phyloP scores from a whole-genome alignment of 2,113 vertebrate species.

The Halichoeres trimaculatus region DNA sequence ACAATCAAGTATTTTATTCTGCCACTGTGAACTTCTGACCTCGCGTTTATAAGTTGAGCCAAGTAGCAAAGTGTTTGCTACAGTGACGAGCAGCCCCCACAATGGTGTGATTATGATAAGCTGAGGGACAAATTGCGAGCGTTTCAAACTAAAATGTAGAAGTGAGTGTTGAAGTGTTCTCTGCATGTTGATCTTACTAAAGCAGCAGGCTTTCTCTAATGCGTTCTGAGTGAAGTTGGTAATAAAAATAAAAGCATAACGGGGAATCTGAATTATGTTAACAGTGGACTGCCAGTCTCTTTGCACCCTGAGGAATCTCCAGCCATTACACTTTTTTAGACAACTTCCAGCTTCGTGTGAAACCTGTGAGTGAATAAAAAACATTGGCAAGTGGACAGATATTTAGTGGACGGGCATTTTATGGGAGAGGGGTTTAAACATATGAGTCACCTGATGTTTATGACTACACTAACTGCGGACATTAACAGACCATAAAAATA shows the following conservation, averaged over 20 bases:
- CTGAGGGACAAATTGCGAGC: background rate
- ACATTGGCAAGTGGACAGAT: too few relatives aligned
- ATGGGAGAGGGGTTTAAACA: too few relatives aligned
- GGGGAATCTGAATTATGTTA: conserved; percentile 23
- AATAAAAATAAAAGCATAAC: conserved; percentile 50
- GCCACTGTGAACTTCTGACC: conserved; percentile 39
- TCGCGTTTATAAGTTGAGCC: conserved; percentile 13
- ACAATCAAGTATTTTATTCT: conserved; percentile 26
- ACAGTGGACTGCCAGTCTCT: conserved; percentile 13
- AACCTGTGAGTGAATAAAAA: too few relatives aligned
- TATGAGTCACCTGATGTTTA: too few relatives aligned
- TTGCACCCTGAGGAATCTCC: background rate
- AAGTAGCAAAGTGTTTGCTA: conserved; percentile 42
- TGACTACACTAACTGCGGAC: too few relatives aligned
- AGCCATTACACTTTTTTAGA: too few relatives aligned
- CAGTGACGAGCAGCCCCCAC: conserved; percentile 17
- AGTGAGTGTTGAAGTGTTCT: conserved; percentile 19
- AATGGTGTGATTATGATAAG: conserved; percentile 34
- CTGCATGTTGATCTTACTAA: conserved; percentile 22
- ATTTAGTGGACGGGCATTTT: too few relatives aligned
- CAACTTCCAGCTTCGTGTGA: too few relatives aligned
- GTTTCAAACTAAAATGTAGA: conserved; percentile 37
- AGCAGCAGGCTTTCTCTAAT: conserved; percentile 12
- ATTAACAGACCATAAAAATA: too few relatives aligned
- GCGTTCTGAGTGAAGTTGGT: conserved; percentile 36